Percentiles rank a stretch among this genome's conserved stretches.
Evolutionary conservation across 2,888 invertebrate genomes (phyloP).

Genomic region (Eupithecia centaureata): DNA sequence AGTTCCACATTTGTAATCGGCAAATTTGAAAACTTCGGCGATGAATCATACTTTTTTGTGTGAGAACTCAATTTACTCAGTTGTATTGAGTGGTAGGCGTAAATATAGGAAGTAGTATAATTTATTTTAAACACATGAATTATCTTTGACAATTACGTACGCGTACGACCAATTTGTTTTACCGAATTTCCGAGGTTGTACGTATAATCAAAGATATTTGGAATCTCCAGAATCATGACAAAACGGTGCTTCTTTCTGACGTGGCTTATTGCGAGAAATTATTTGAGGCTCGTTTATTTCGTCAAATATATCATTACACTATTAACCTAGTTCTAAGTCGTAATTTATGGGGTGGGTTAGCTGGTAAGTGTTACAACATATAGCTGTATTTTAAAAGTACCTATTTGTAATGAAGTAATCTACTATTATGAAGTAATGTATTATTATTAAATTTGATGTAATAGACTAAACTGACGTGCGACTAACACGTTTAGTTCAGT

Average conservation of each 20-base stretch:
- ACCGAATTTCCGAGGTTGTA: neutral
- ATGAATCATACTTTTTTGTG: neutral
- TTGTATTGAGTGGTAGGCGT: neutral
- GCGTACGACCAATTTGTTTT: neutral
- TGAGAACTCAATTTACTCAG: too few relatives aligned
- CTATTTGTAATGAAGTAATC: conserved; percentile 29
- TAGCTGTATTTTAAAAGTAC: conserved; percentile 45
- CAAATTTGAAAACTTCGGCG: neutral
- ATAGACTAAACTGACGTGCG: neutral
- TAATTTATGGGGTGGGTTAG: conserved; percentile 60
- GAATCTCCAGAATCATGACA: conserved; percentile 53
- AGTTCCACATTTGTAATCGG: neutral
- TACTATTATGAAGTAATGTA: conserved; percentile 44
- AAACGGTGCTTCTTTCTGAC: conserved; percentile 50
- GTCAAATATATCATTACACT: conserved; percentile 43
- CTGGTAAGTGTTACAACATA: conserved; percentile 70
- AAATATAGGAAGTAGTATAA: too few relatives aligned
- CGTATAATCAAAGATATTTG: conserved; percentile 20
- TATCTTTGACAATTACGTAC: too few relatives aligned
- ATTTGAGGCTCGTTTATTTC: conserved; percentile 55
- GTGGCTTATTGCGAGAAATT: conserved; percentile 55
- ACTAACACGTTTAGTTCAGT: conserved; percentile 41
- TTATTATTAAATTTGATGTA: conserved; percentile 47
- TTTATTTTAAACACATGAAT: neutral
- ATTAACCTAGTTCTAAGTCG: conserved; percentile 50